Percentiles rank a stretch among this genome's conserved stretches.
Evolutionary conservation across 2,113 vertebrate genomes (phyloP).

Genomic region (Aegotheles bennettii): DNA sequence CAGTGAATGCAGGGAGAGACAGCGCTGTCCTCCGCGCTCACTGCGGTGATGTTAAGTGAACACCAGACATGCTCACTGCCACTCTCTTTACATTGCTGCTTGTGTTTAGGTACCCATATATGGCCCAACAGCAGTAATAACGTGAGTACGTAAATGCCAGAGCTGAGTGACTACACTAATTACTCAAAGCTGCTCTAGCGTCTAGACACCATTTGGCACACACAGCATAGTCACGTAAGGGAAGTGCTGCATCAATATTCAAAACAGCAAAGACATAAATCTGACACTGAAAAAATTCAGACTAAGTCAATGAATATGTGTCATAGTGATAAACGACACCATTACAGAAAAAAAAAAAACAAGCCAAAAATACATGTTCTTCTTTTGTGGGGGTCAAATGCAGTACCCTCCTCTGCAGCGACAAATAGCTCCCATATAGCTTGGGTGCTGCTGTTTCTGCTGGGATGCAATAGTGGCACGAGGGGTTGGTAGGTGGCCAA

Average conservation of each 20-base stretch:
- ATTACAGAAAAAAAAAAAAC: neutral
- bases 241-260: constrained; percentile 52
- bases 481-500: neutral
- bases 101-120: neutral
- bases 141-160: neutral
- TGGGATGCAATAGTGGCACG: neutral
- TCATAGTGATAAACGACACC: constrained; percentile 31
- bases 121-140: neutral
- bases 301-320: constrained; percentile 39
- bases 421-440: rapidly evolving
- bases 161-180: constrained; percentile 27
- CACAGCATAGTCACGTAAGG: constrained; percentile 8
- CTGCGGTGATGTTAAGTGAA: neutral
- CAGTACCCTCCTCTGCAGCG: neutral
- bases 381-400: neutral
- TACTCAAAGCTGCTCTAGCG: constrained; percentile 18
- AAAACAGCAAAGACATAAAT: constrained; percentile 34
- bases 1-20: rapidly evolving
- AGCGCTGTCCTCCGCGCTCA: neutral
- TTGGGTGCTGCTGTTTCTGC: neutral
- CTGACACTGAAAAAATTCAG: constrained; percentile 21
- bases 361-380: constrained; percentile 8
- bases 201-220: constrained; percentile 64
- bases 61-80: neutral
- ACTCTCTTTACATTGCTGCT: neutral